Evolutionary conservation across 2,888 invertebrate genomes (phyloP).

Genomic region (Biston stratarius): DNA sequence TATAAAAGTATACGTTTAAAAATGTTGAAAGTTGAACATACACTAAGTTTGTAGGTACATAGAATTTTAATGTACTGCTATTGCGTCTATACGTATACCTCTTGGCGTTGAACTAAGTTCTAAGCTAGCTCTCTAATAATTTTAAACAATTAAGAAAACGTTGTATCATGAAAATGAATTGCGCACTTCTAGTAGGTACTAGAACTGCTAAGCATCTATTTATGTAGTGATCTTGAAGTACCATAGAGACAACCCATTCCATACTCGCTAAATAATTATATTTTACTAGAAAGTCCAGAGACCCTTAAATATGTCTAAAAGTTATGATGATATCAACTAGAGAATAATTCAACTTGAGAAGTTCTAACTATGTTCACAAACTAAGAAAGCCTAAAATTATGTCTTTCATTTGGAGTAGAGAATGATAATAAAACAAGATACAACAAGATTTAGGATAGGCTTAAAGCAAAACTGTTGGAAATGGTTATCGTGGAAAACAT

Average conservation of each 20-base stretch:
- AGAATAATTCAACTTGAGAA: conserved; percentile 17
- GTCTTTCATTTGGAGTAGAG: conserved; percentile 2
- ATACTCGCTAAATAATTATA: conserved; percentile 9
- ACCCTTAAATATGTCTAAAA: conserved; percentile 50
- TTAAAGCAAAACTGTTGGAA: background rate
- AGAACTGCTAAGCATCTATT: background rate
- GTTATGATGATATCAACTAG: conserved; percentile 39
- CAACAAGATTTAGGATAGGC: background rate
- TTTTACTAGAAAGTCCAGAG: conserved; percentile 47
- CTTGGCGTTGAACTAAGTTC: background rate
- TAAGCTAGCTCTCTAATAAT: background rate
- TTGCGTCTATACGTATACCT: too few species aligned
- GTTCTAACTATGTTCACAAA: conserved; percentile 11
- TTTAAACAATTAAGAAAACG: background rate
- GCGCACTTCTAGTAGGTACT: conserved; percentile 3
- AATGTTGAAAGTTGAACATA: too few species aligned
- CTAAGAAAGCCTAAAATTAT: conserved; percentile 6
- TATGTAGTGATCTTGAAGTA: background rate
- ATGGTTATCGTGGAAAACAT: background rate
- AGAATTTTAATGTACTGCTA: background rate
- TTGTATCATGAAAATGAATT: background rate
- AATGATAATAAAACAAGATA: conserved; percentile 7
- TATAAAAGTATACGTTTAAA: too few species aligned
- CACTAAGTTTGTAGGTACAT: background rate
- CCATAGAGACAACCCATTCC: conserved; percentile 1